Evolutionary conservation across 2,113 vertebrate genomes (phyloP).

Genomic region (Rhagologus leucostigma): DNA sequence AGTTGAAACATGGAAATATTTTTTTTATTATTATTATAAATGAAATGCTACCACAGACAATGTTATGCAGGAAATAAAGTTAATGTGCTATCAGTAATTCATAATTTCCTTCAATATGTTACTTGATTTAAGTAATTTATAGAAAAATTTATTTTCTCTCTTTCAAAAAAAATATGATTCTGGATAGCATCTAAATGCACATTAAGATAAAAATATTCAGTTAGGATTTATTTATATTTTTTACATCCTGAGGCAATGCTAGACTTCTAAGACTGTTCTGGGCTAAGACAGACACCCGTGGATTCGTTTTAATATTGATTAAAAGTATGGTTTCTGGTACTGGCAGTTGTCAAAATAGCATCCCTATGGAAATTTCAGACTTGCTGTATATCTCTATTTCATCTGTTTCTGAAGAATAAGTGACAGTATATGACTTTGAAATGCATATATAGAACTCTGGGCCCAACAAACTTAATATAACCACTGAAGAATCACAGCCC

Average conservation of each 20-base stretch:
- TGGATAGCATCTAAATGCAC: neutral
- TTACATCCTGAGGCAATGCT: neutral
- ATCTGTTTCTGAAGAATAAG: neutral
- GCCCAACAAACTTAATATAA: neutral
- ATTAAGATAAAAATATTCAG: neutral
- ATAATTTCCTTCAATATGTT: neutral
- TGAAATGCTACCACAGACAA: neutral
- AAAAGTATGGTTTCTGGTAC: neutral
- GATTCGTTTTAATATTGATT: neutral
- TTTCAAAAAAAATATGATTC: neutral
- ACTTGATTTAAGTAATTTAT: neutral
- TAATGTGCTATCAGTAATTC: neutral
- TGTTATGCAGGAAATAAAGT: neutral
- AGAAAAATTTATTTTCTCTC: neutral
- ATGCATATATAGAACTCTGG: neutral
- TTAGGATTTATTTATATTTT: constrained; percentile 5
- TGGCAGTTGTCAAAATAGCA: constrained; percentile 13
- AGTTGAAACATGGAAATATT: neutral
- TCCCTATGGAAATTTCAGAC: neutral
- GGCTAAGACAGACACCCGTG: neutral
- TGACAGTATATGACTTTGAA: neutral
- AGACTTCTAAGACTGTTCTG: constrained; percentile 17
- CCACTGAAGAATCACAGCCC: neutral
- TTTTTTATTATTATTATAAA: neutral
- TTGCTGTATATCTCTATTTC: neutral